Base-by-base conservation (phyloP, 2,797 vertebrate genomes). In the Micropoecilia bifurca region DNA sequence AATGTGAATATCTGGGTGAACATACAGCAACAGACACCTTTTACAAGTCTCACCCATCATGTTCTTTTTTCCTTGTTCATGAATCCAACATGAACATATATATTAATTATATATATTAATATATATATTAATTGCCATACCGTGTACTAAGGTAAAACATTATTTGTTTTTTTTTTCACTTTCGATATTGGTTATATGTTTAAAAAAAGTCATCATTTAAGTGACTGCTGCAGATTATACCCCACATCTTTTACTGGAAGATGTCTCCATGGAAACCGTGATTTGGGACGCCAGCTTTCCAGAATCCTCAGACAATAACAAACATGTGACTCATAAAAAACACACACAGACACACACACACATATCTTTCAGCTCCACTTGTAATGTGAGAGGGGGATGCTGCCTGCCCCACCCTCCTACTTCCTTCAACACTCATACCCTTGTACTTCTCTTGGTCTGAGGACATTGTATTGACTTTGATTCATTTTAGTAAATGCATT, bases 321-420 rank as follows among this genome's bases (percentile, higher is more conserved):
- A 50, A 83, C 46, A 79, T 8, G 43, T 59, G 66, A 76, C 73
- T 36, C 20, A 9, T 50, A 22, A 71, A 39, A 25, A 46, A 69
- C 76, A 61, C 14, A 72, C 1, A 73, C 72, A 18, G 41, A 73
- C 74, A 61, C 14, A 72, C 3, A 73, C 59, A 68, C 72, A 59
- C 36, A 66, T 71, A 73, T 20, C 36, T 53, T 36, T 28, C 72
- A 80, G 80, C 53, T 80, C 2, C 43, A 20, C 57, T 39, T 46
- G 83, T 75, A 83, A 85, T 28, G 12, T 69, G 81, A 86, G 85
- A 82, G 30, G 50, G 53, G 47, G 78, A 74, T 80, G 71, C 57
- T 71, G 77, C 74, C 69, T 36, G 75, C 61, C 77, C 53, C 36
- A 3, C 68, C 74, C 45, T 66, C 12, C 48, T 22, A 47, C 50